Evolutionary conservation across 2,113 vertebrate species (phyloP).

Genomic region (Corythornis madagascariensis): DNA sequence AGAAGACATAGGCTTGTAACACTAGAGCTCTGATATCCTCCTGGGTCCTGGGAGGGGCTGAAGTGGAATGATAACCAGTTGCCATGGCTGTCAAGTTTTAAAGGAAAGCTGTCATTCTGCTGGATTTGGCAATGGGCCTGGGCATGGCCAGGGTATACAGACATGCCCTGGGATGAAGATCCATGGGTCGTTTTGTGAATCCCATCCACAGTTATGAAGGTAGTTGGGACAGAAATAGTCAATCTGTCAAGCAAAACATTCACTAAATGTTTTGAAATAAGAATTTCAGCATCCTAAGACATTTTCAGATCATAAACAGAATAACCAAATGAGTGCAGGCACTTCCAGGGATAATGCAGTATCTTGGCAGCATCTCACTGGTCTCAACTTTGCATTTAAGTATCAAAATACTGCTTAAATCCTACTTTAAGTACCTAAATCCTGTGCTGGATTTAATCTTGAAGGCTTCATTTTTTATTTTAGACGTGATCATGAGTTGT

Average conservation of each 20-base stretch:
- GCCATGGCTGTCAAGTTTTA: background rate
- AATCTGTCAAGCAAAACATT: background rate
- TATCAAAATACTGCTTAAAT: conserved; percentile 65
- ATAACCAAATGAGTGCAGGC: background rate
- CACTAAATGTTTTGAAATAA: background rate
- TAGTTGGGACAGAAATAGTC: background rate
- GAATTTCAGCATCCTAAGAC: background rate
- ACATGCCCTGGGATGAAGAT: background rate
- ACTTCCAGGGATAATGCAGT: conserved; percentile 30
- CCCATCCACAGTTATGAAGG: background rate
- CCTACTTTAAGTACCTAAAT: conserved; percentile 67
- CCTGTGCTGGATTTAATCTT: conserved; percentile 65
- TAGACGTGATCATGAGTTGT: background rate
- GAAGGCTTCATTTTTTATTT: conserved; percentile 63
- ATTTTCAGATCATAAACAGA: conserved; percentile 17
- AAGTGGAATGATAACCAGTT: background rate
- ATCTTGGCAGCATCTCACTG: conserved; percentile 64
- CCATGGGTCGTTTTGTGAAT: background rate
- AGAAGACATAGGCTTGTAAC: background rate
- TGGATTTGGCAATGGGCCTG: background rate
- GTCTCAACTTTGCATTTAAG: conserved; percentile 59
- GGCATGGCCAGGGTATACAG: background rate
- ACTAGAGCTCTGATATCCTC: background rate
- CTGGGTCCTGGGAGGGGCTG: background rate
- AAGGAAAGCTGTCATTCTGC: background rate